Evolutionary conservation across 2,113 vertebrate species (phyloP).

Genomic region (Phocoena sinus): DNA sequence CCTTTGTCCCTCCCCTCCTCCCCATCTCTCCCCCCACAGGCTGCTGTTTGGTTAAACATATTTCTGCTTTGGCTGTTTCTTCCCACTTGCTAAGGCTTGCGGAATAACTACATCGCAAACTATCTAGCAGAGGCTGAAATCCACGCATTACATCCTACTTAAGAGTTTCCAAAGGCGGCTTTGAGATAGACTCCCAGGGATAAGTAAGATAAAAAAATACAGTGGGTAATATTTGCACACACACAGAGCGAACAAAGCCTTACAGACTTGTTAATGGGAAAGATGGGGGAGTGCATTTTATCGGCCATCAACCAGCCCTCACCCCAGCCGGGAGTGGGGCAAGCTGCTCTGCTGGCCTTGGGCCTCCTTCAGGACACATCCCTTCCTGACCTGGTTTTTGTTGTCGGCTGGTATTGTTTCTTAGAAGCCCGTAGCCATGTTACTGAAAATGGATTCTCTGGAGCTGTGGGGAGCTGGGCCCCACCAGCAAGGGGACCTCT

Average conservation of each 20-base stretch:
- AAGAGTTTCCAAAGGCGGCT: slow-evolving; percentile 80
- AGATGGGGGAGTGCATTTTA: slow-evolving; percentile 47
- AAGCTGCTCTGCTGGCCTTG: not conserved
- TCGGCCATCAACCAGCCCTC: not conserved
- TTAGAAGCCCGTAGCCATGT: not conserved
- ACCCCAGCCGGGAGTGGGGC: not conserved
- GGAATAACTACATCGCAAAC: slow-evolving; percentile 62
- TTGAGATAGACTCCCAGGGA: slow-evolving; percentile 82
- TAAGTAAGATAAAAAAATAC: slow-evolving; percentile 77
- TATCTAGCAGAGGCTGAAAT: slow-evolving; percentile 73
- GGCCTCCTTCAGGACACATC: not conserved
- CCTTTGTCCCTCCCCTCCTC: not conserved
- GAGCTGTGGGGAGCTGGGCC: not conserved
- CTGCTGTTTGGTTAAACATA: slow-evolving; percentile 33
- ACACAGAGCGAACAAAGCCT: slow-evolving; percentile 45
- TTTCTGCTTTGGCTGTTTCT: slow-evolving; percentile 9
- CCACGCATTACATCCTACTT: slow-evolving; percentile 78
- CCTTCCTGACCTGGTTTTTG: not conserved
- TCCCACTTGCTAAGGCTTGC: not conserved
- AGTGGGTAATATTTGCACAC: slow-evolving; percentile 74
- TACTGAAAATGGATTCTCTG: not conserved
- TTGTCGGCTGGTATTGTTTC: not conserved
- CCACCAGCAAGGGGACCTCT: not conserved
- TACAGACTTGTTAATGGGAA: not conserved
- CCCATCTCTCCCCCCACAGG: not conserved